Conservation (phyloP, 2,113 vertebrate genomes). For the Agapornis roseicollis region DNA sequence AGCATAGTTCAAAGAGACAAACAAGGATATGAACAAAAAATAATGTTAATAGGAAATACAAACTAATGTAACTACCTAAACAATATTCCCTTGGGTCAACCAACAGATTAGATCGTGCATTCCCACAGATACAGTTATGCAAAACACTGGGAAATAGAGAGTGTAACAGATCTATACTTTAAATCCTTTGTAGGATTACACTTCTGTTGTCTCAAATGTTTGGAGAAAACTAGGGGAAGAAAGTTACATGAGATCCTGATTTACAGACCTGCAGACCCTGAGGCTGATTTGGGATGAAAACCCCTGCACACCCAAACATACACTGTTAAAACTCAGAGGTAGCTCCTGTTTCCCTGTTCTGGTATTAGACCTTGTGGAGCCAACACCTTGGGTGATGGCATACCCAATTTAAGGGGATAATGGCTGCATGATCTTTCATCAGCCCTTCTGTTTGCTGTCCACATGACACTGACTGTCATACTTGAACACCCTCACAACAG, state of each 20-base stretch:
- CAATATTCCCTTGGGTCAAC: background rate
- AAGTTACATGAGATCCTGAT: background rate
- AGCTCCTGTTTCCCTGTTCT: background rate
- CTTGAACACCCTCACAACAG: background rate
- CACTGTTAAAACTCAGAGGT: background rate
- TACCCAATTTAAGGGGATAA: background rate
- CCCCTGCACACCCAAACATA: background rate
- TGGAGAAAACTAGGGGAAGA: background rate
- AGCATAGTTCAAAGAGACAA: background rate
- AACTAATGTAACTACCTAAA: background rate
- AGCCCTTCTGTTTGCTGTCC: background rate
- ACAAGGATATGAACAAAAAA: background rate
- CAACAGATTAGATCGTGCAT: background rate
- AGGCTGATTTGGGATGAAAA: background rate
- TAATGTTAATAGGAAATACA: background rate
- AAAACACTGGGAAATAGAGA: background rate
- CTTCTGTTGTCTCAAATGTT: background rate
- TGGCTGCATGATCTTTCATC: background rate
- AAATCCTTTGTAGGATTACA: background rate
- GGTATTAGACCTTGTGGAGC: background rate
- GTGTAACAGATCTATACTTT: background rate
- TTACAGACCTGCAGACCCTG: background rate
- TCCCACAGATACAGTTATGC: background rate
- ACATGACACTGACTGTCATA: background rate
- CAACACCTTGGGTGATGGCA: background rate